Base-by-base conservation (phyloP, 2,113 vertebrate genomes). In the Mixornis gularis region DNA sequence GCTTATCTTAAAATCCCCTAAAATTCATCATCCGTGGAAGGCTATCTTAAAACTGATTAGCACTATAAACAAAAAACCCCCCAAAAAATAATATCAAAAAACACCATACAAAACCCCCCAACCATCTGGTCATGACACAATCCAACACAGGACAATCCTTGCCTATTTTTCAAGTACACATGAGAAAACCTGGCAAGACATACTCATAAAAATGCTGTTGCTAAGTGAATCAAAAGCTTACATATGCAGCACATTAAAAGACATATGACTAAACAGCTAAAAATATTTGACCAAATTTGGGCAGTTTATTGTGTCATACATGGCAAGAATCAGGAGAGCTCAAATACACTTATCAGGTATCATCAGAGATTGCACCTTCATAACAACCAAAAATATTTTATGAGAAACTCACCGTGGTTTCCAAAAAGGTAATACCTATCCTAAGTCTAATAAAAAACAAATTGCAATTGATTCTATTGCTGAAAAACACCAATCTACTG, bases 261-360 rank as follows among this genome's bases (percentile, higher is more conserved):
- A 98, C 97, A 98, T 97, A 98, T 95, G 97, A 98, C 98, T 97
- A 98, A 98, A 95, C 97, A 96, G 96, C 96, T 98, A 98, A 97
- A 98, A 98, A 98, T 98, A 97, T 98, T 96, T 98, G 97, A 98
- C 98, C 98, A 98, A 98, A 98, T 98, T 98, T 98, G 98, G 98
- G 94, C 97, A 94, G 97, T 98, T 98, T 97, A 96, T 96, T 97
- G 96, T 95, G 84, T 97, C 95, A 92, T 97, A 97, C 92, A 98
- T 94, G 97, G 98, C 90, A 97, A 97, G 93, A 95, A 97, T 85
- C 72, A 85, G 92, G 96, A 97, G 73, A 59, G 95, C 85, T 97
- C 94, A 96, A 95, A 90, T 83, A 96, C 86, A 92, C 85, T 96
- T 97, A 56, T 41, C 77, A 86, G 91, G 71, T 97, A 96, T 97